These are phyloP conservation scores for Reticulitermes lucifugus DNA, from an alignment of 2,888 invertebrate species.

Conservation along the genomic window DNA sequence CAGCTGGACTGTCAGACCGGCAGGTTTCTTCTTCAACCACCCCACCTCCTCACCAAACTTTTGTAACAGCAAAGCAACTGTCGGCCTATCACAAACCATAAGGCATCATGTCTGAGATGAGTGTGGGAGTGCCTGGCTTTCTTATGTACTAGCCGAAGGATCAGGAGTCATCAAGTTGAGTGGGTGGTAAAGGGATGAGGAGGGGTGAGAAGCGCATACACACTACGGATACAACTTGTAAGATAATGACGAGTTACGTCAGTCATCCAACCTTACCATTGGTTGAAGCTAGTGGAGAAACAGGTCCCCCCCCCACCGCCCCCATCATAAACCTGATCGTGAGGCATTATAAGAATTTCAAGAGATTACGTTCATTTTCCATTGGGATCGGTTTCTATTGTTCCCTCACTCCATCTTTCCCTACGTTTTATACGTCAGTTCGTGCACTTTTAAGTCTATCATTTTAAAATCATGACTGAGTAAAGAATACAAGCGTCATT, in stretches of 20 bases:
- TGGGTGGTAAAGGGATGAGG: background rate
- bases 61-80: conserved; percentile 2
- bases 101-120: conserved; percentile 23
- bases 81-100: conserved; percentile 37
- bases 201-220: conserved; percentile 4
- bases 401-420: background rate
- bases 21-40: background rate
- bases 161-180: background rate
- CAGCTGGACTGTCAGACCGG: background rate
- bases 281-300: conserved; percentile 15
- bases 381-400: background rate
- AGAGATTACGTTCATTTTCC: conserved; percentile 6
- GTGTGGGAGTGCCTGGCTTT: conserved; percentile 36
- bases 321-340: background rate
- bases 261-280: conserved; percentile 58
- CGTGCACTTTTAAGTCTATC: conserved; percentile 1
- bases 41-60: background rate
- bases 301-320: background rate
- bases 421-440: background rate
- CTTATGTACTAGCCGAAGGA: background rate
- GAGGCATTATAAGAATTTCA: conserved; percentile 27
- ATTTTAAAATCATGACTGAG: conserved; percentile 2
- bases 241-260: conserved; percentile 65
- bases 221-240: conserved; percentile 50
- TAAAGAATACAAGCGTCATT: background rate